These are phyloP conservation scores for Pocillopora verrucosa DNA, from an alignment of 64 coral and sea anemone species.

Conservation along the genomic window DNA sequence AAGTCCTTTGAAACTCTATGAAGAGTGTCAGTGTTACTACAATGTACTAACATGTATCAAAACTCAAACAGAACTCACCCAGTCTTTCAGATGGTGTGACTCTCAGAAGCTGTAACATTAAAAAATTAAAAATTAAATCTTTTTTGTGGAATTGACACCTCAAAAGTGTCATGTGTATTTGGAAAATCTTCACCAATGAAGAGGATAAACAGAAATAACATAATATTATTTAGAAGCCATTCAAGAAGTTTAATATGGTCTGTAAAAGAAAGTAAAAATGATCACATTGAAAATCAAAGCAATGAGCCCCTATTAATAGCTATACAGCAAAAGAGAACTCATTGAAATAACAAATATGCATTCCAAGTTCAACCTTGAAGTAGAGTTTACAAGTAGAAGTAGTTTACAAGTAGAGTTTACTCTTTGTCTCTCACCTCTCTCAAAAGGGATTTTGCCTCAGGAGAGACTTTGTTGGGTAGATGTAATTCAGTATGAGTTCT, in stretches of 20 bases:
- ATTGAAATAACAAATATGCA: too few species aligned
- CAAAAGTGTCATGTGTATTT: background rate
- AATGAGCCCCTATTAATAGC: too few species aligned
- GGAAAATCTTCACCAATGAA: too few species aligned
- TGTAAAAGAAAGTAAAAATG: too few species aligned
- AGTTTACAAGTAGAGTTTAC: background rate
- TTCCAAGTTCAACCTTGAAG: too few species aligned
- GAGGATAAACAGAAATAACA: too few species aligned
- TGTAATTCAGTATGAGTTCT: conserved; percentile 77
- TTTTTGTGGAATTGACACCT: background rate
- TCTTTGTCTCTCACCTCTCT: conserved; percentile 49
- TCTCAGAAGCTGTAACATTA: conserved; percentile 38
- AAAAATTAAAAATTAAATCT: background rate
- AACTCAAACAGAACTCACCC: conserved; percentile 37
- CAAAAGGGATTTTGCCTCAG: conserved; percentile 78
- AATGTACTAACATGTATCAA: background rate
- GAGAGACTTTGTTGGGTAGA: conserved; percentile 63
- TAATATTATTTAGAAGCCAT: too few species aligned
- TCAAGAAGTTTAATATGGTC: too few species aligned
- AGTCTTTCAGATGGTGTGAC: conserved; percentile 57
- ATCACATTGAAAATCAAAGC: too few species aligned
- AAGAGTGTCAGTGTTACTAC: background rate
- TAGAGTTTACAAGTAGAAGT: too few species aligned
- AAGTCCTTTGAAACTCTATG: background rate
- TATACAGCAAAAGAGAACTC: too few species aligned